Evolutionary conservation across 2,113 vertebrate genomes (phyloP), one percentile per base, ranked within the genome.

Genomic region (Prunella fulvescens): DNA sequence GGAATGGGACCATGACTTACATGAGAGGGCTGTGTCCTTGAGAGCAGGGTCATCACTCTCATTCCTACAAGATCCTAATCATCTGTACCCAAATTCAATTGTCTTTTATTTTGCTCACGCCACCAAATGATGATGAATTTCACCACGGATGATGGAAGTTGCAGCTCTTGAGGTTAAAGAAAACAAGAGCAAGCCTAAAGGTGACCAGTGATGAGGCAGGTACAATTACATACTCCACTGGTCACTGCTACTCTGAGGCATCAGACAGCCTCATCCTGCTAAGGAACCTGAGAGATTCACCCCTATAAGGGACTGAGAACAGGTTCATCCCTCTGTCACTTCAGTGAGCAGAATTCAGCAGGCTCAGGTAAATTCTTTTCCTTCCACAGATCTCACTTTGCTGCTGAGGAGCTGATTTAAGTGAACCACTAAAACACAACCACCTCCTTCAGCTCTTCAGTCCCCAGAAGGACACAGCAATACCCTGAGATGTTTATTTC

Each of bases 401-500:
- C 58, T 10, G 2, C 15, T 50, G 39, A 92, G 48, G 45, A 88
- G 53, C 45, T 81, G 67, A 62, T 91, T 77, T 90, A 64, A 77
- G 37, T 31, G 47, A 88, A 39, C 11, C 50, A 95, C 67, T 80
- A 48, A 62, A 88, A 54, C 64, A 73, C 74, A 92, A 51, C 22
- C 81, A 90, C 85, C 78, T 89, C 58, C 57, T 88, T 88, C 66
- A 47, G 65, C 58, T 42, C 37, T 60, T 56, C 78, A 80, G 74
- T 66, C 35, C 76, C 69, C 28, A 3, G 80, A 94, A 86, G 67
- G 81, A 77, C 3, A 3, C 6, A 11, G 45, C 53, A 65, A 53
- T 51, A 50, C 44, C 44, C 82, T 62, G 69, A 86, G 62, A 92
- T 66, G 35, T 81, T 90, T 88, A 70, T 66, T 92, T 91, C 77